Evolutionary conservation across 2,888 invertebrate genomes (phyloP), one percentile per base, ranked within the genome.

Genomic region (Eupithecia centaureata): DNA sequence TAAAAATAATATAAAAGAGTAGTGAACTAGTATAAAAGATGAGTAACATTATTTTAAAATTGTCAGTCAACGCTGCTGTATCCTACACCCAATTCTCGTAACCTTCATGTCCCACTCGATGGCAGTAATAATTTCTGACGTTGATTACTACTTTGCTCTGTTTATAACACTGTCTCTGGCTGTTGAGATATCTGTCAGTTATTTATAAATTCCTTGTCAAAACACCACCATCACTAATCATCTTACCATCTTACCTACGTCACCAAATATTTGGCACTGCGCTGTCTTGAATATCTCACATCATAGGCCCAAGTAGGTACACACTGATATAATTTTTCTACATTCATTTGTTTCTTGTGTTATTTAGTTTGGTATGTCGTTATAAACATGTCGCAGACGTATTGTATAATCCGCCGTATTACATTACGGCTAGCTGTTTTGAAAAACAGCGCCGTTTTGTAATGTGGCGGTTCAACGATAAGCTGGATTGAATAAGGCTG

Each of bases 221-320:
- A 66, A 76, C 72, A 71, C 65, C 63, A 63, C 27, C 71, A 64
- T 71, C 52, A 70, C 70, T 73, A 71, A 71, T 76, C 64, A 72
- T 73, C 63, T 66, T 56, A 32, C 65, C 64, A 72, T 73, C 63
- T 66, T 56, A 32, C 65, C 54, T 70, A 69, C 71, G 73, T 68
- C 66, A 71, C 54, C 35, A 71, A 70, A 67, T 72, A 73, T 75
- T 71, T 72, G 65, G 71, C 67, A 74, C 69, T 71, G 73, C 71
- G 79, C 76, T 81, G 79, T 77, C 77, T 78, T 61, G 73, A 71
- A 76, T 76, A 71, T 72, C 73, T 67, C 51, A 65, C 60, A 52
- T 70, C 59, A 63, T 47, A 65, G 56, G 42, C 61, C 60, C 68
- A 70, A 71, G 63, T 77, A 76, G 30, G 30, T 30, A 3, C 30